Conservation (phyloP, 2,888 invertebrate genomes). For the Argyresthia goedartella region DNA sequence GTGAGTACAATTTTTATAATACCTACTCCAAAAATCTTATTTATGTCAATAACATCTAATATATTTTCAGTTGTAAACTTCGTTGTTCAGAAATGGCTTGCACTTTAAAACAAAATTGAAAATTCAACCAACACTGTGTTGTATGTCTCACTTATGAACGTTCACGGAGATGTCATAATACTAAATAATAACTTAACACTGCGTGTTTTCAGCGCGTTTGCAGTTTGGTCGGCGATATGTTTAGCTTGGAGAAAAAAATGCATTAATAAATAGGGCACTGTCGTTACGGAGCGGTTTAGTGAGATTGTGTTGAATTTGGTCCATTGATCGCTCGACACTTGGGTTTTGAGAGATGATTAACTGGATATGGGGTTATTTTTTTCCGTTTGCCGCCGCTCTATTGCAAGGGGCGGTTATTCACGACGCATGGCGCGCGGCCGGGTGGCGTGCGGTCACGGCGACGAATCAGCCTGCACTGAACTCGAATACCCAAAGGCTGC, state of each 20-base stretch:
- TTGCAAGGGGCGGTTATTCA: neutral
- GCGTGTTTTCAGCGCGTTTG: neutral
- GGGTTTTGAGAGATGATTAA: neutral
- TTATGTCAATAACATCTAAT: neutral
- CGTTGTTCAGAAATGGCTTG: neutral
- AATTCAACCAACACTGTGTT: too few relatives aligned
- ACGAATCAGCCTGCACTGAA: too few relatives aligned
- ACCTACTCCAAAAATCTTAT: neutral
- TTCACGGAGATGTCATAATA: too few relatives aligned
- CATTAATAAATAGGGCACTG: slow-evolving; percentile 43
- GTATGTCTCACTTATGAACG: too few relatives aligned
- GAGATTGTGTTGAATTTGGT: too few relatives aligned
- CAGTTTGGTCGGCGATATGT: slow-evolving; percentile 7
- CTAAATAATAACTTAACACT: neutral
- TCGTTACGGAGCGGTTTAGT: slow-evolving; percentile 24
- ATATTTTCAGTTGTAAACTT: neutral
- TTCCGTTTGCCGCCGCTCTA: neutral
- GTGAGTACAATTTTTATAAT: neutral
- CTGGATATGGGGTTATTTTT: neutral
- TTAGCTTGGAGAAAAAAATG: slow-evolving; percentile 32
- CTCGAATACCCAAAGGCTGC: too few relatives aligned
- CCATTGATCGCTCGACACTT: neutral
- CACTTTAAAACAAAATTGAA: too few relatives aligned
- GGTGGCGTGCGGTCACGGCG: slow-evolving; percentile 7
- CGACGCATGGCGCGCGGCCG: neutral